A percentile compares a stretch with the other conserved stretches of the same genome.
Conservation (phyloP, 2,113 vertebrate species). For the Paradisaea rubra region DNA sequence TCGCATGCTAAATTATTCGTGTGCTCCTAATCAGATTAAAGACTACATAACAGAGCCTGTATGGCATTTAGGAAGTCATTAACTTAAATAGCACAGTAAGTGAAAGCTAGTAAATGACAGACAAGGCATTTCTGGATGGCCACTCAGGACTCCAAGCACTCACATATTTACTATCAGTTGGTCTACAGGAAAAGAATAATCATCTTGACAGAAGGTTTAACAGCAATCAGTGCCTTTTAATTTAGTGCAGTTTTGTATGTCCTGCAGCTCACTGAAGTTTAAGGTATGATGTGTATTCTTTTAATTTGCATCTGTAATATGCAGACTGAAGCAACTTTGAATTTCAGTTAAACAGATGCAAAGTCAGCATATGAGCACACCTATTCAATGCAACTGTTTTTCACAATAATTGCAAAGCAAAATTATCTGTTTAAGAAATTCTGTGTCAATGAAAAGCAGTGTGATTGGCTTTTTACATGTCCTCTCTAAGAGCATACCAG, state of each 20-base stretch:
- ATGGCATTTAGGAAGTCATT: background rate
- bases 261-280: background rate
- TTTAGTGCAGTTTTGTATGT: background rate
- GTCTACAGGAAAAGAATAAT: background rate
- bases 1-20: background rate
- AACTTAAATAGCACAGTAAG: background rate
- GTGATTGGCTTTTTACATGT: background rate
- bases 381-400: background rate
- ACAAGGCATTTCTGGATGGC: background rate
- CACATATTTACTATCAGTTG: background rate
- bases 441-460: background rate
- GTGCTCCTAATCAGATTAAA: constrained; percentile 18
- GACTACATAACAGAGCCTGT: background rate
- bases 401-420: background rate
- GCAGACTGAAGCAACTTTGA: background rate
- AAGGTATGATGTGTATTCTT: background rate
- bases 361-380: background rate
- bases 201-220: background rate
- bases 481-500: background rate
- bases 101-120: background rate
- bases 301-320: background rate
- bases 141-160: background rate
- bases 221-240: background rate
- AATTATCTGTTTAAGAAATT: background rate
- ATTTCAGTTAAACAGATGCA: background rate